Evolutionary conservation across 2,797 vertebrate species (phyloP).

Genomic region (Tangara arthus): DNA sequence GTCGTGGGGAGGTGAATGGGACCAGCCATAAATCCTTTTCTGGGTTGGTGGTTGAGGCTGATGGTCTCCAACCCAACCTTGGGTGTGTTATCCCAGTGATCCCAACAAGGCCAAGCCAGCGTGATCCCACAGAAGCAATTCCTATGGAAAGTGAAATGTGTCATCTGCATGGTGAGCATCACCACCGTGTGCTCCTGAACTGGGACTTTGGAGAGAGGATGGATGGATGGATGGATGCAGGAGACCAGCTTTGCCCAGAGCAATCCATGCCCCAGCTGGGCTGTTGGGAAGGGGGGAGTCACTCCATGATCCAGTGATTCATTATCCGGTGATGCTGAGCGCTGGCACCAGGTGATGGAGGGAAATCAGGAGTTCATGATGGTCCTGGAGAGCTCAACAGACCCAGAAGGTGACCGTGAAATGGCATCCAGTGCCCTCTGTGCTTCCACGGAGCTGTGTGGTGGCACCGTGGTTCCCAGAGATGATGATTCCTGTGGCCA

Average conservation of each 20-base stretch:
- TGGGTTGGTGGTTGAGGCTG: not conserved
- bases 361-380: not conserved
- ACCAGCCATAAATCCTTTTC: not conserved
- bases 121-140: not conserved
- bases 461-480: fast-evolving
- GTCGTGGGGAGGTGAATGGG: not conserved
- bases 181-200: not conserved
- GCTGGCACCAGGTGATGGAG: not conserved
- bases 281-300: not conserved
- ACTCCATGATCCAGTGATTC: fast-evolving
- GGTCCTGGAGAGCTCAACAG: not conserved
- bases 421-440: not conserved
- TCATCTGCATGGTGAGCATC: not conserved
- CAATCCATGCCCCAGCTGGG: not conserved
- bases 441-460: not conserved
- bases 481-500: not conserved
- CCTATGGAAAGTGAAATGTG: not conserved
- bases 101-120: fast-evolving
- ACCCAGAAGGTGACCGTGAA: not conserved
- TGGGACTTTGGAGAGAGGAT: not conserved
- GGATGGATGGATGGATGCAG: not conserved
- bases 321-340: fast-evolving
- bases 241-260: not conserved
- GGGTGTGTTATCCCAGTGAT: not conserved
- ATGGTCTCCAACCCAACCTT: not conserved